Conservation (phyloP, 2,113 vertebrate genomes). For the Procavia capensis region DNA sequence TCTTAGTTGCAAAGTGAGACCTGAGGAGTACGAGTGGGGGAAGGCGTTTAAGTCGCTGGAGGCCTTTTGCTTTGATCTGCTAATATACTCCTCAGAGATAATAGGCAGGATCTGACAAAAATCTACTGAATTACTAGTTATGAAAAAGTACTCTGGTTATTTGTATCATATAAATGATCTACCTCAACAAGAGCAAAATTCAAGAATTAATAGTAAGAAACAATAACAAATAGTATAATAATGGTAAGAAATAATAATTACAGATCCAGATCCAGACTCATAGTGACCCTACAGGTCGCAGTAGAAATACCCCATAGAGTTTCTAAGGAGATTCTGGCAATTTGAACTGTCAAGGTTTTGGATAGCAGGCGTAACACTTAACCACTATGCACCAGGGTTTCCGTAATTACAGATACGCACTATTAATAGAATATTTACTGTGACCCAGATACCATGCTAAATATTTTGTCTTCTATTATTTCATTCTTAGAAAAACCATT, state of each 20-base stretch:
- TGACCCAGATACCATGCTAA: neutral
- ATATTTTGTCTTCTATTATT: neutral
- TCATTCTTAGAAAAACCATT: conserved; percentile 38
- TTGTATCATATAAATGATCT: neutral
- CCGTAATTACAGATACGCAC: neutral
- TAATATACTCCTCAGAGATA: neutral
- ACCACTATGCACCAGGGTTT: too few relatives aligned
- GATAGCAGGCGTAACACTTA: too few relatives aligned
- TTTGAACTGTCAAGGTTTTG: too few relatives aligned
- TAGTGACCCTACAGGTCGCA: too few relatives aligned
- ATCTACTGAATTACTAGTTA: neutral
- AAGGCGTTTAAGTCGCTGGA: neutral
- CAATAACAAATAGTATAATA: too few relatives aligned
- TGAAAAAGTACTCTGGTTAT: neutral
- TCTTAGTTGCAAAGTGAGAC: neutral
- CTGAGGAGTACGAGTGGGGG: too few relatives aligned
- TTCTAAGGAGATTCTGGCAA: too few relatives aligned
- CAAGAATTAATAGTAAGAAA: conserved; percentile 2
- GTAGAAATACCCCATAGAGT: too few relatives aligned
- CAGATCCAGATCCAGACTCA: too few relatives aligned
- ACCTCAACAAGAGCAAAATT: neutral
- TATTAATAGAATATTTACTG: neutral
- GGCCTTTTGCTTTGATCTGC: neutral
- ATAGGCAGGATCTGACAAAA: neutral
- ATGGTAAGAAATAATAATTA: too few relatives aligned